These are phyloP conservation scores for Mallateleia sp. DNA, from an alignment of 2,888 invertebrate species.

Conservation along the genomic window DNA sequence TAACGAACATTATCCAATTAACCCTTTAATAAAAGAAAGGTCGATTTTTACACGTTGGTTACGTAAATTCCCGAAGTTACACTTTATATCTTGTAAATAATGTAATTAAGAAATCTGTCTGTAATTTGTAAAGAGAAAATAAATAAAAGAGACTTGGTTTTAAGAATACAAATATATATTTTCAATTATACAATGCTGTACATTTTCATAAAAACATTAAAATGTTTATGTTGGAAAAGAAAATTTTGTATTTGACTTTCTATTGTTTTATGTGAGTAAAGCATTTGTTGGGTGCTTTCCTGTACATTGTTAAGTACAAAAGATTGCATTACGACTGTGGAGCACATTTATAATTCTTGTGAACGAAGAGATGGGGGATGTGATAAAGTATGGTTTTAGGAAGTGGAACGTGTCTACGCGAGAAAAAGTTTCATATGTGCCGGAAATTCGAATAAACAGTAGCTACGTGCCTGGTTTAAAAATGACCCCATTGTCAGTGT, in stretches of 20 bases:
- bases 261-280: constrained; percentile 13
- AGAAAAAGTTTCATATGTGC: constrained; percentile 68
- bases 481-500: constrained; percentile 55
- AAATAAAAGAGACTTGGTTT: constrained; percentile 23
- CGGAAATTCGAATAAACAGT: constrained; percentile 68
- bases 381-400: constrained; percentile 60
- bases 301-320: constrained; percentile 59
- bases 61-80: constrained; percentile 11
- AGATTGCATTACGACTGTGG: constrained; percentile 45
- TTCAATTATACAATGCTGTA: no score
- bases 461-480: constrained; percentile 60
- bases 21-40: background rate
- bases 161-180: constrained; percentile 1
- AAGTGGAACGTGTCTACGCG: constrained; percentile 53
- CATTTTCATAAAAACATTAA: no score
- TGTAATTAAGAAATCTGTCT: constrained; percentile 31
- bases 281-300: constrained; percentile 51
- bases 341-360: constrained; percentile 58
- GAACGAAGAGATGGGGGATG: constrained; percentile 46
- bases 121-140: constrained; percentile 25
- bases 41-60: background rate
- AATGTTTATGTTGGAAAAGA: no score
- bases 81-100: constrained; percentile 31
- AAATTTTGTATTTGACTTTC: background rate
- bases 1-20: background rate